These are phyloP conservation scores for Drosophila demipolita DNA, from an alignment of 2,888 invertebrate genomes.

Conservation along the genomic window DNA sequence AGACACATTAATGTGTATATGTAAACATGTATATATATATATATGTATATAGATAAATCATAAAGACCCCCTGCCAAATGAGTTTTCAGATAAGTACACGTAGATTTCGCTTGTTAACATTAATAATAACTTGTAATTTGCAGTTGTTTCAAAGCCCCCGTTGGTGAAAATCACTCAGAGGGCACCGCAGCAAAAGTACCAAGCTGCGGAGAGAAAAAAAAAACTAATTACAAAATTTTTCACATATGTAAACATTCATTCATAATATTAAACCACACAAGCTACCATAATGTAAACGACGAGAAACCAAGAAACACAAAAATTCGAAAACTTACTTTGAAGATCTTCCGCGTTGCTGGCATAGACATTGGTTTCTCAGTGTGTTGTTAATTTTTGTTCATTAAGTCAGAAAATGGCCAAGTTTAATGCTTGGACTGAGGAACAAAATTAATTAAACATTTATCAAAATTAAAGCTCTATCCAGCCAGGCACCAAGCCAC, in stretches of 20 bases:
- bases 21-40: slow-evolving; percentile 9
- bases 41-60: slow-evolving; percentile 36
- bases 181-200: slow-evolving; percentile 37
- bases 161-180: slow-evolving; percentile 75
- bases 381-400: slow-evolving; percentile 82
- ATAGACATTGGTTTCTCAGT: slow-evolving; percentile 61
- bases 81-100: slow-evolving; percentile 69
- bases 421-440: slow-evolving; percentile 70
- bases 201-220: slow-evolving; percentile 28
- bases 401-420: slow-evolving; percentile 80
- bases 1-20: slow-evolving; percentile 63
- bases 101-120: slow-evolving; percentile 82
- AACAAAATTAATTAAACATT: slow-evolving; percentile 82
- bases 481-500: slow-evolving; percentile 32
- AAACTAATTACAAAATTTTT: slow-evolving; percentile 82
- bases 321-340: slow-evolving; percentile 69
- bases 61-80: slow-evolving; percentile 73
- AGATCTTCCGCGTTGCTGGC: slow-evolving; percentile 74
- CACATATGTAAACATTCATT: slow-evolving; percentile 81
- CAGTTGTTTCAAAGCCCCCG: slow-evolving; percentile 71
- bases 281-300: slow-evolving; percentile 76
- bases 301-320: slow-evolving; percentile 60
- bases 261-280: slow-evolving; percentile 71
- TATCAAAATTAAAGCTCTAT: slow-evolving; percentile 79
- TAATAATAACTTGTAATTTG: slow-evolving; percentile 82